Base-by-base conservation (phyloP, 2,113 vertebrate genomes). In the Oncorhynchus kisutch region DNA sequence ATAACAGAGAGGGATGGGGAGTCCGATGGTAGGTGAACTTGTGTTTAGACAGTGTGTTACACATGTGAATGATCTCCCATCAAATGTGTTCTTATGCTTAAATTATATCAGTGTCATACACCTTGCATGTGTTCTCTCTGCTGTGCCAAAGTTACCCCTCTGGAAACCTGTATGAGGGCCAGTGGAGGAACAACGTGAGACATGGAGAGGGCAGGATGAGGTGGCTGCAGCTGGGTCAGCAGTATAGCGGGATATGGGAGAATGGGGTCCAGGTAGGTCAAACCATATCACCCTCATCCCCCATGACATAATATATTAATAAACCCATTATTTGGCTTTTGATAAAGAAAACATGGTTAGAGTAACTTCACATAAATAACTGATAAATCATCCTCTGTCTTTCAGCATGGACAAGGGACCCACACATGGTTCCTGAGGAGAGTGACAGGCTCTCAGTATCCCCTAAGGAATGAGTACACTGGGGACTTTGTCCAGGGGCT, bases 151-250 rank as follows among this genome's bases (percentile, higher is more conserved):
- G 98, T 85, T 99, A 97, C 84, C 92, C 84, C 12, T 97, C 96
- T 79, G 96, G 96, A 69, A 95, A 96, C 84, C 77, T 76, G 1
- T 99, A 98, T 68, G 93, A 94, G 84, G 98, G 98, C 6, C 93
- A 96, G 71, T 99, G 97, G 97, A 90, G 91, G 75, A 91, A 94
- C 87, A 95, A 94, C 14, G 11, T 86, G 49, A 93, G 92, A n/a
- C 95, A 98, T 0, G 97, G 97, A 11, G 79, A 93, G 62, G 98
- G 98, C 34, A 92, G 72, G 0, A 98, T 99, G 97, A 88, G 29
- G 0, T 99, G 97, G 97, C 45, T 94, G 62, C 85, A 90, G 0
- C 74, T 84, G 4, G 87, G 91, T 24, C 94, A 98, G 62, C 93
- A 96, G 72, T 97, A 97, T 66, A 84, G 51, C 1, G 98, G 98